A percentile compares a stretch with the other conserved stretches of the same genome.
Evolutionary conservation across 2,113 vertebrate genomes (phyloP).

Genomic region (Smithornis capensis): DNA sequence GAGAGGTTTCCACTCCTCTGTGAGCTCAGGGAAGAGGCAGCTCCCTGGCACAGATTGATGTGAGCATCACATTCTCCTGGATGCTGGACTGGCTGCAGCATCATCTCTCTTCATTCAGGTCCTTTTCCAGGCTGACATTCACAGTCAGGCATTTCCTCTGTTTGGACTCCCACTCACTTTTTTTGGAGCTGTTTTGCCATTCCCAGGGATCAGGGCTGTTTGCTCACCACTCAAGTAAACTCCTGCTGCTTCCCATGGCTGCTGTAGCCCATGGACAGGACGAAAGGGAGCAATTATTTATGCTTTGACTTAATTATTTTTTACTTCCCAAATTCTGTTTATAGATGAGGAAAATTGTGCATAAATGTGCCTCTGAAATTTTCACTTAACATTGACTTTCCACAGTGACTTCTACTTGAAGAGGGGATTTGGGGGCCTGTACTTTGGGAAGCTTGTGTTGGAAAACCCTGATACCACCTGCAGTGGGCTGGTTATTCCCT

Average conservation of each 20-base stretch:
- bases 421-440: not conserved
- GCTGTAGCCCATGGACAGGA: no score
- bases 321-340: not conserved
- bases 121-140: not conserved
- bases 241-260: not conserved
- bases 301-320: not conserved
- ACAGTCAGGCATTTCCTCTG: not conserved
- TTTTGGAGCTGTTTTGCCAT: not conserved
- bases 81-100: not conserved
- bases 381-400: not conserved
- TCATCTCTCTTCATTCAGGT: not conserved
- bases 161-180: not conserved
- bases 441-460: not conserved
- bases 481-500: not conserved
- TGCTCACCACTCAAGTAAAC: not conserved
- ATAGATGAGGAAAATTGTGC: not conserved
- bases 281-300: not conserved
- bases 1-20: not conserved
- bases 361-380: not conserved
- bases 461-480: not conserved
- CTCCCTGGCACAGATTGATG: not conserved
- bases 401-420: not conserved
- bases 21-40: not conserved
- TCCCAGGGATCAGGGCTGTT: not conserved
- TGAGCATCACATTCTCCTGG: not conserved